These are phyloP conservation scores for Scaptomyza parva DNA, from an alignment of 2,888 invertebrate species.

Conservation along the genomic window DNA sequence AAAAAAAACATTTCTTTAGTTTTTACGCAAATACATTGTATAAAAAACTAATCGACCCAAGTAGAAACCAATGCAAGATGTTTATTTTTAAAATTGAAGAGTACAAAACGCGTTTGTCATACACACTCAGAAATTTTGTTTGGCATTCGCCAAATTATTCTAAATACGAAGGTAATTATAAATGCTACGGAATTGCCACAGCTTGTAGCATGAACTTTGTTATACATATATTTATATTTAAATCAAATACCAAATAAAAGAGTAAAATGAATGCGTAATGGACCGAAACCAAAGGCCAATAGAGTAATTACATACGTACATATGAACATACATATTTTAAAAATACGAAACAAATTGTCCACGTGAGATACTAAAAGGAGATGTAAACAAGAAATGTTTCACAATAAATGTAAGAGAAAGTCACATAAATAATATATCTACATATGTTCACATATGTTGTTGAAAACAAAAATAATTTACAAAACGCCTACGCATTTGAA, in stretches of 20 bases:
- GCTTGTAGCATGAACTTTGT: slow-evolving; percentile 1
- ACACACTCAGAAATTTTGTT: slow-evolving; percentile 44
- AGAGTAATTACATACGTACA: slow-evolving; percentile 16
- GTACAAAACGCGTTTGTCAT: slow-evolving; percentile 35
- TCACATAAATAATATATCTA: slow-evolving; percentile 27
- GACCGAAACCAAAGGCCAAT: slow-evolving; percentile 30
- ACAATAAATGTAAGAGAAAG: slow-evolving; percentile 7
- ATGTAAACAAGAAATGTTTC: slow-evolving; percentile 37
- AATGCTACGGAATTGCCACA: slow-evolving; percentile 41
- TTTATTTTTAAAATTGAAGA: slow-evolving; percentile 66
- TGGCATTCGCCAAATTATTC: slow-evolving; percentile 61
- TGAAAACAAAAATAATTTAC: slow-evolving; percentile 21
- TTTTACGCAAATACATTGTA: too few relatives aligned
- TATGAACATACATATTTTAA: slow-evolving; percentile 17
- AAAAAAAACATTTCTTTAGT: background rate
- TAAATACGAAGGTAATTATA: slow-evolving; percentile 58
- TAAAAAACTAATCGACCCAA: slow-evolving; percentile 16
- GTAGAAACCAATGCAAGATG: slow-evolving; percentile 36
- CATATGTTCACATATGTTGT: slow-evolving; percentile 1
- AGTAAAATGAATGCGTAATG: slow-evolving; percentile 42
- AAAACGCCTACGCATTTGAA: slow-evolving; percentile 40
- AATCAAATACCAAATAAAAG: slow-evolving; percentile 40
- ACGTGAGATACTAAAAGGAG: slow-evolving; percentile 12
- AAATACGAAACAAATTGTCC: slow-evolving; percentile 5
- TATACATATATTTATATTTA: slow-evolving; percentile 40